These are phyloP conservation scores for Elephantulus edwardii DNA, from an alignment of 2,113 vertebrate species.

Conservation along the genomic window DNA sequence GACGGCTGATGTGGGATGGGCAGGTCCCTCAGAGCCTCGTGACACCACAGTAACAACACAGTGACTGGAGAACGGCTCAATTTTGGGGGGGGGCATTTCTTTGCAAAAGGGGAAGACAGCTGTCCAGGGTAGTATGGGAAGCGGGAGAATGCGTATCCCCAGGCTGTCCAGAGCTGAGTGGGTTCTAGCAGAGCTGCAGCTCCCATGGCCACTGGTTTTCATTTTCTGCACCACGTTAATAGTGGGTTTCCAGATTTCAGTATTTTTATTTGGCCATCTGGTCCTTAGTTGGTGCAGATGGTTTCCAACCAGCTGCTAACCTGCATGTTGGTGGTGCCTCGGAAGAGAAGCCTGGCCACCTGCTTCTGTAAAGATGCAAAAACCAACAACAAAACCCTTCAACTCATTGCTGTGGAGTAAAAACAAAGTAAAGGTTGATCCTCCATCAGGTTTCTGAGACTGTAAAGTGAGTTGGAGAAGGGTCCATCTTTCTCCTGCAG, in stretches of 20 bases:
- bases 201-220: fast-evolving
- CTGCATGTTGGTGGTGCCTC: background rate
- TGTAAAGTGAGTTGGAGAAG: no score
- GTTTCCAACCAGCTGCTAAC: background rate
- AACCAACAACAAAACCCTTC: no score
- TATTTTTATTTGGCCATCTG: background rate
- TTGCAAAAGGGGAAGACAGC: background rate
- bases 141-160: no score
- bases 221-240: background rate
- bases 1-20: background rate
- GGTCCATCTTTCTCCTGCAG: no score
- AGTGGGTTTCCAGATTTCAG: fast-evolving
- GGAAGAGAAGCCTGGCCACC: no score
- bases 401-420: no score
- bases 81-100: background rate
- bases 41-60: background rate
- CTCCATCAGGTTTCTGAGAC: no score
- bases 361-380: no score
- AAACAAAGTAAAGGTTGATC: background rate
- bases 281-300: background rate
- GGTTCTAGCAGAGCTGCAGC: background rate
- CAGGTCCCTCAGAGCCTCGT: background rate
- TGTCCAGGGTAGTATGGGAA: fast-evolving
- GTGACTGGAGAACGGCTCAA: background rate
- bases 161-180: fast-evolving